phyloP scores from a whole-genome alignment of 2,113 vertebrate species.

The Rattus norvegicus region GRCr8 NC_086021.1:175920501-175921000 shows the following conservation, averaged over 20 bases:
- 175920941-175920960: too few species aligned
- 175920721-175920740: neutral
- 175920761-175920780: neutral
- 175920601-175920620: neutral
- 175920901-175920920: neutral
- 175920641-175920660: neutral
- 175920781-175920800: neutral
- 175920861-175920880: neutral
- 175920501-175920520: neutral
- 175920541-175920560: neutral
- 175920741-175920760: neutral
- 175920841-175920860: neutral
- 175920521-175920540: neutral
- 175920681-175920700: neutral
- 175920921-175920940: too few species aligned
- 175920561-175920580: neutral
- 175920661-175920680: neutral
- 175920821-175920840: too few species aligned
- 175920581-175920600: neutral
- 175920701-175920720: neutral
- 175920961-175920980: too few species aligned
- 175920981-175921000: too few species aligned
- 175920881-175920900: neutral
- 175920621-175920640: neutral
- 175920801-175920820: neutral